Base-by-base conservation (phyloP, 2,888 invertebrate genomes). In the Synergus laeviventris region DNA sequence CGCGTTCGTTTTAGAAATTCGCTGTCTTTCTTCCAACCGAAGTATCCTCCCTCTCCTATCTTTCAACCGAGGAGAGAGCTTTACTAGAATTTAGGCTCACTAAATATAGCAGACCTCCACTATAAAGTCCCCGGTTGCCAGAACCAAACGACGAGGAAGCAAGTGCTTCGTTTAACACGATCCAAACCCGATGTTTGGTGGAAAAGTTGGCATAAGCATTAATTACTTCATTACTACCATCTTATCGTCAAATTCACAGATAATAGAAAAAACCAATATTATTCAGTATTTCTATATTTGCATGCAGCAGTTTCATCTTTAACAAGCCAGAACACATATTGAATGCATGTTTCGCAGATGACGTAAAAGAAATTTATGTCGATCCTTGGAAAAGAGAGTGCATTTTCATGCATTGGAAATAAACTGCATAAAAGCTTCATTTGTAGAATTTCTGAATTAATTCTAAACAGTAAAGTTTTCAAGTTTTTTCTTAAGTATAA, bases 101-200 rank as follows among this genome's bases (percentile, higher is more conserved):
- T 90, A 90, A 90, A 90, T 89, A 89, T 90, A 90, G 89, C 88
- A 80, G 85, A 86, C 84, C 84, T 87, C 83, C 81, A 83, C 83
- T 87, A 83, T 83, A 86, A 79, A 87, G 88, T 87, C 88, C 87
- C 86, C 85, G 87, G 81, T 80, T 77, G 76, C 80, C 78, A 79
- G 80, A 79, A 78, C 66, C 75, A 70, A 81, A 79, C 74, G 62
- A 78, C 76, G 78, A 76, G 78, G 7, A 74, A 74, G 79, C 77
- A 74, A 73, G 70, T 75, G 54, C 66, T 49, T 70, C 70, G n/a
- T 70, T 70, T 70, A 49, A 70, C 70, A 49, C 70, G n/a, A 45
- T 70, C 49, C 70, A 70, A 70, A 70, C 49, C 31, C 70, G n/a
- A 70, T 45, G 21, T 70, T 70, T 45, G 24, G n/a, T 45, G 31